Evolutionary conservation across 2,113 vertebrate genomes (phyloP), one percentile per base, ranked within the genome.

Genomic region (Balaenoptera acutorostrata): DNA sequence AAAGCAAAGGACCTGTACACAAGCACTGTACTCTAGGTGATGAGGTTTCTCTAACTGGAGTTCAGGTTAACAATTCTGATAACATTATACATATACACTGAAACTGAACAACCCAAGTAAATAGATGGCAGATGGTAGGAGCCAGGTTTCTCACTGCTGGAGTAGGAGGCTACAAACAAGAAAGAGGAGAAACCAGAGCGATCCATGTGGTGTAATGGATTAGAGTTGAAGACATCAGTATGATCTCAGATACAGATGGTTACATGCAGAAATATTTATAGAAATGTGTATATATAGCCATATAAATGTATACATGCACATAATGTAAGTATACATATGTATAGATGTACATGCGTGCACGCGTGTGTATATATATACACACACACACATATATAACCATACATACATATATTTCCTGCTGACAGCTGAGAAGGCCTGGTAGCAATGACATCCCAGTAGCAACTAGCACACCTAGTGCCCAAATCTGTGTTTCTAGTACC

Each of bases 191-290:
- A 25, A 9, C 33, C 31, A 57, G 20, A 90, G 86, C 15, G 72
- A 81, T 5, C 36, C 31, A 72, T 9, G 49, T 5, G 2, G 41
- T 25, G 31, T 15, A 33, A 7, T 33, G 18, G 17, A 3, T 78
- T 78, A 25, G 71, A 46, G 41, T 20, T 71, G 44, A 78, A 63
- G 52, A 84, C 44, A 39, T 33, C n/a, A 55, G n/a, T 41, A 31
- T 72, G 63, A 78, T 57, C 59, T 75, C 69, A 90, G 69, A 66
- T 44, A 90, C 5, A 77, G 80, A 68, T 63, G 57, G 33, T 57
- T 59, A 46, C 31, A 46, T 21, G 25, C 6, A 46, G 31, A 75
- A 77, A 66, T 64, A 71, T 69, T 71, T 59, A 59, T 20, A 71
- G 9, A 71, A 92, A 69, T 71, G 49, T 41, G 3, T 31, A 20